Evolutionary conservation across 2,797 vertebrate species (phyloP).

Genomic region (Myotis planiceps): DNA sequence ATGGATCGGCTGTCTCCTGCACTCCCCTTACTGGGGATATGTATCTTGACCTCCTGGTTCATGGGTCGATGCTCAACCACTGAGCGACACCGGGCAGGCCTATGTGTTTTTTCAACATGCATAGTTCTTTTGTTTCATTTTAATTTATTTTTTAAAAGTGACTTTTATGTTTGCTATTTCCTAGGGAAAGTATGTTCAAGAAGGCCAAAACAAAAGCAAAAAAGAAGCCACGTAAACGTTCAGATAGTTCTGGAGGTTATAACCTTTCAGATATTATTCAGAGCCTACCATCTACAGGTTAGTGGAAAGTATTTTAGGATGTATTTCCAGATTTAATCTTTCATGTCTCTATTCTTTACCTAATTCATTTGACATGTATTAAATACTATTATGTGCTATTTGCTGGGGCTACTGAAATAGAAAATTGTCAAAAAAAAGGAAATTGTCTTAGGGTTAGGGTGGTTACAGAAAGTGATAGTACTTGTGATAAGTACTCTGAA

Average conservation of each 20-base stretch:
- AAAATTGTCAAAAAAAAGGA: neutral
- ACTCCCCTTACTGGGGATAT: no score
- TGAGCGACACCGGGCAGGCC: no score
- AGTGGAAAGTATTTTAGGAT: constrained; percentile 70
- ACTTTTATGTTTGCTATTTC: constrained; percentile 23
- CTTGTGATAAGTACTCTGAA: neutral
- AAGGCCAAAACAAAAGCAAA: constrained; percentile 95
- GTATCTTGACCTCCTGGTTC: no score
- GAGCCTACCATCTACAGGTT: constrained; percentile 93
- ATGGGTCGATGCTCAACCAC: no score
- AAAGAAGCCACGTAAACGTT: constrained; percentile 95
- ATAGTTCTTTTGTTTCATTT: constrained; percentile 36
- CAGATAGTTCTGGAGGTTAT: constrained; percentile 97
- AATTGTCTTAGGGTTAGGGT: neutral
- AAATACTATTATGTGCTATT: neutral
- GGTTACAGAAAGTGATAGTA: neutral
- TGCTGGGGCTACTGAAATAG: neutral
- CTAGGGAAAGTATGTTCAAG: constrained; percentile 93
- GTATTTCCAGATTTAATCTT: neutral
- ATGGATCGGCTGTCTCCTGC: no score
- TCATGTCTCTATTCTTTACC: neutral
- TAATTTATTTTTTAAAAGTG: neutral
- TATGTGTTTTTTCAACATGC: neutral
- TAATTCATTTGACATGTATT: constrained; percentile 6
- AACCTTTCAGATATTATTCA: constrained; percentile 97